These are phyloP conservation scores for Sesamia inferens DNA, from an alignment of 2,888 invertebrate genomes.

Conservation along the genomic window DNA sequence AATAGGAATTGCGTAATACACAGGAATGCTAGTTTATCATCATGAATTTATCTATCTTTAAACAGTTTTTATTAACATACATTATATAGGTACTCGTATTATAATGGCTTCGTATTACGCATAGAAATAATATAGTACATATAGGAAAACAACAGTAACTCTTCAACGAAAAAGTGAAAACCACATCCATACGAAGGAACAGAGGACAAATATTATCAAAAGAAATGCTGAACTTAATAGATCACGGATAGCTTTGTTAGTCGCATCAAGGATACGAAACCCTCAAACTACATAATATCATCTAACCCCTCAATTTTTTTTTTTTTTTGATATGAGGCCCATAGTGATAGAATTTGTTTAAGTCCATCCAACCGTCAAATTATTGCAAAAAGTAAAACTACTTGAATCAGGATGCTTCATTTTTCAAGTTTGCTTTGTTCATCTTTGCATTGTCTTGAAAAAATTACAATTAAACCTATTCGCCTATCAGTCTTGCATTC, in stretches of 20 bases:
- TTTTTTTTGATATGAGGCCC: too few species aligned
- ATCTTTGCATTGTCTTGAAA: neutral
- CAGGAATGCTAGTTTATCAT: slow-evolving; percentile 6
- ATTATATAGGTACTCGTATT: slow-evolving; percentile 16
- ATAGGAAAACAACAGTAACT: slow-evolving; percentile 16
- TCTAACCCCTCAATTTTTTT: neutral
- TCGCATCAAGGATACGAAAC: neutral
- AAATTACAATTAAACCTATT: neutral
- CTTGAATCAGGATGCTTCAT: too few species aligned
- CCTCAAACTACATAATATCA: neutral
- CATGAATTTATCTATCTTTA: slow-evolving; percentile 28
- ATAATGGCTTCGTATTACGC: neutral
- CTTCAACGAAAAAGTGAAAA: neutral
- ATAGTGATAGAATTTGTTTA: neutral
- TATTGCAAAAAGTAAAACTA: too few species aligned
- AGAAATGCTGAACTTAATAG: neutral
- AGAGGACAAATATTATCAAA: neutral
- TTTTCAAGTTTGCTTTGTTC: too few species aligned
- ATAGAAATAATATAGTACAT: neutral
- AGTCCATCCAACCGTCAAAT: neutral
- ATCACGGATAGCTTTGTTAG: neutral
- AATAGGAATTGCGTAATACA: slow-evolving; percentile 16
- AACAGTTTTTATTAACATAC: slow-evolving; percentile 40
- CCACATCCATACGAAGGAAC: neutral
- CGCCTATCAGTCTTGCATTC: neutral